Base-by-base conservation (phyloP, 2,888 invertebrate species). In the Alitta virens region DNA sequence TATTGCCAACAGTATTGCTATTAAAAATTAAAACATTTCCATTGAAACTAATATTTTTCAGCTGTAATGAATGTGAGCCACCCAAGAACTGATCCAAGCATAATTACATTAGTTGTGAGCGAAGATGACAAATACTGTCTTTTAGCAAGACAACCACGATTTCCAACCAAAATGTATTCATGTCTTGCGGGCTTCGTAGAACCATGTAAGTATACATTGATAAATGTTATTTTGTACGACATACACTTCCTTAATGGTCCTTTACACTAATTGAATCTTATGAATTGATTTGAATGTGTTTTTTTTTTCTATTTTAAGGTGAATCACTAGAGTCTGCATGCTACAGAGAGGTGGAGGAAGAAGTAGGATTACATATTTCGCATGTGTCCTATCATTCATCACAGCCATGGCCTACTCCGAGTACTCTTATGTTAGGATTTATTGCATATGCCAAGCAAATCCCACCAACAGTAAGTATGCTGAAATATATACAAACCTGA, bases 181-280 rank as follows among this genome's bases (percentile, higher is more conserved):
- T 84, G 84, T 70, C 78, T 86, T n/a, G 85, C 86, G 42, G 86
- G 86, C 24, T 86, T 85, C 69, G 82, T 85, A 68, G 84, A 85
- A 74, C 82, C 84, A 71, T 78, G 78, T 79, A 54, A 54, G 53
- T 33, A 33, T 12, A 33, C 12, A 7, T 33, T 12, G 12, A n/a
- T n/a, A n/a, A n/a, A n/a, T n/a, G n/a, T n/a, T n/a, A n/a, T n/a
- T n/a, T n/a, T n/a, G n/a, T n/a, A n/a, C n/a, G n/a, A n/a, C n/a
- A n/a, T n/a, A n/a, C n/a, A n/a, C n/a, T n/a, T n/a, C n/a, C n/a
- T n/a, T n/a, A n/a, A n/a, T n/a, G n/a, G n/a, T n/a, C n/a, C n/a
- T n/a, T n/a, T n/a, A n/a, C n/a, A n/a, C n/a, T n/a, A n/a, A n/a
- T n/a, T n/a, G n/a, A n/a, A n/a, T n/a, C n/a, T n/a, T n/a, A n/a